Evolutionary conservation across 2,888 invertebrate genomes (phyloP).

Genomic region (Flexamia atlantica): DNA sequence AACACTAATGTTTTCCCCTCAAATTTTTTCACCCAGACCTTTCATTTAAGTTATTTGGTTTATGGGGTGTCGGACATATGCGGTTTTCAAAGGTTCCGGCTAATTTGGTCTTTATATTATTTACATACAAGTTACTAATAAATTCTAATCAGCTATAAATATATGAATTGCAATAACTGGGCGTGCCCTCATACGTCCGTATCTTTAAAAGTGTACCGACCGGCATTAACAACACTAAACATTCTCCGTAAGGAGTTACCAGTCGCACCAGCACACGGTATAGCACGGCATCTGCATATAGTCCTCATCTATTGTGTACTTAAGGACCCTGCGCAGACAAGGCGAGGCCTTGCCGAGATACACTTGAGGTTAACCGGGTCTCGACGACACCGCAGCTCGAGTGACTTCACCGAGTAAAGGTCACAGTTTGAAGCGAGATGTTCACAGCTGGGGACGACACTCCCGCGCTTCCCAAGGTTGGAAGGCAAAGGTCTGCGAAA

Average conservation of each 20-base stretch:
- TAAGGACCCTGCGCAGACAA: conserved; percentile 3
- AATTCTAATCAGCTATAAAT: too few species aligned
- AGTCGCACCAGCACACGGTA: neutral
- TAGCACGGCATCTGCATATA: conserved; percentile 7
- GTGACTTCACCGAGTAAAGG: conserved; percentile 2
- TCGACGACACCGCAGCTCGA: neutral
- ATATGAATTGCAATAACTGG: too few species aligned
- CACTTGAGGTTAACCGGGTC: neutral
- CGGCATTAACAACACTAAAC: neutral
- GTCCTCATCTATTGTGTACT: neutral
- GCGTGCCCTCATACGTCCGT: too few species aligned
- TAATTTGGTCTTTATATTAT: too few species aligned
- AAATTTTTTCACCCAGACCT: too few species aligned
- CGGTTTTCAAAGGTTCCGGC: too few species aligned
- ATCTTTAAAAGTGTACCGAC: neutral
- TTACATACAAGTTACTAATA: too few species aligned
- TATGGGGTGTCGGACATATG: too few species aligned
- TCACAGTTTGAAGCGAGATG: neutral
- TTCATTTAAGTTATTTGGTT: too few species aligned
- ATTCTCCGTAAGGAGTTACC: neutral
- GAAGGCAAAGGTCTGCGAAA: neutral
- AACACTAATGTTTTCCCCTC: too few species aligned
- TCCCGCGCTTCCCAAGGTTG: neutral
- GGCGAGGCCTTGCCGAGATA: neutral
- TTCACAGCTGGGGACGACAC: conserved; percentile 3